Evolutionary conservation across 2,888 invertebrate species (phyloP), one percentile per base, ranked within the genome.

Genomic region (Dasysyrphus tricinctus): DNA sequence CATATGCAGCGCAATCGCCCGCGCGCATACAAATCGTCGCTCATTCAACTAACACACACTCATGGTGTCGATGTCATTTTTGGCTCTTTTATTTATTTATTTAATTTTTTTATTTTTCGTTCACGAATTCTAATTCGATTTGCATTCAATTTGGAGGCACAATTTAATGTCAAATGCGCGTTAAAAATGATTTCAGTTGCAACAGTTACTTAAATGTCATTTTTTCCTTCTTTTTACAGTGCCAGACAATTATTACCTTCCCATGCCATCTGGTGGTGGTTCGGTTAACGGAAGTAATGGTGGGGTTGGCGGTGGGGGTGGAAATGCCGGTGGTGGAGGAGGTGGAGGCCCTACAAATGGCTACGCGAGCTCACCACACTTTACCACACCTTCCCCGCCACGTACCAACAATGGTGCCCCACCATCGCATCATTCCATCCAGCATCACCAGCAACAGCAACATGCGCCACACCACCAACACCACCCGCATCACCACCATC

Each of bases 191-290:
- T 72, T 8, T 56, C 51, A 70, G 7, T 51, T 51, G 34, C 16
- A 24, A 2, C 24, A 32, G 4, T 32, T 51, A 49, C 14, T 29
- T 9, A 34, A 34, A 29, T 19, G 24, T 49, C 14, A 57, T 57
- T 32, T 72, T 80, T 78, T 78, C 49, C 24, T 67, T 86, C 42
- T 87, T 0, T 29, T 90, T 91, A 4, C 94, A 95, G 95, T 95
- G 92, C 93, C 95, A 88, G 95, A 95, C 91, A 95, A 94, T 90
- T 95, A 93, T 89, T 93, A 93, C 88, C 89, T 91, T 81, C 90
- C 91, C 81, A 89, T 90, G 88, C 89, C 89, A 77, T 88, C 89
- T 65, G 90, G 89, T 79, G 89, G 90, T 73, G 89, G 89, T 83
- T 83, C 89, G 39, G 88, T 89, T 67, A 89, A 88, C 81, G 89